phyloP scores from a whole-genome alignment of 2,888 invertebrate species.

The Mactromeris polynyma region DNA sequence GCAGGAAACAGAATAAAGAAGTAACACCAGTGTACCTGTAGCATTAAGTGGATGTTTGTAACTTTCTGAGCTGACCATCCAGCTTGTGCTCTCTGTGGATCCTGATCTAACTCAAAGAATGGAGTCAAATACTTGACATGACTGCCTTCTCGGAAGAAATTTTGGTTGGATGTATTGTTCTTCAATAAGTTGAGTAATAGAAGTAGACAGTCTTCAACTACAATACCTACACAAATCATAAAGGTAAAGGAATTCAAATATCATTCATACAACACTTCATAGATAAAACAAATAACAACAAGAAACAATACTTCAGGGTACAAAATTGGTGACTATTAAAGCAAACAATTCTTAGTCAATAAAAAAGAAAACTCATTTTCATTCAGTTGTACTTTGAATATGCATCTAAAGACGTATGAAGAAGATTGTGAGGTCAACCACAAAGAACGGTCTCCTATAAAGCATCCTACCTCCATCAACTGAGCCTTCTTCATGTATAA shows the following conservation, averaged over 20 bases:
- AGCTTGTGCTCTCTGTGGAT: constrained; percentile 76
- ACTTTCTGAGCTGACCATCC: constrained; percentile 98
- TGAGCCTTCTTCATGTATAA: constrained; percentile 96
- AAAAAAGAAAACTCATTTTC: too few relatives aligned
- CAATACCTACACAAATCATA: constrained; percentile 90
- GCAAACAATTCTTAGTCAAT: too few relatives aligned
- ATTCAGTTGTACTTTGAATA: too few relatives aligned
- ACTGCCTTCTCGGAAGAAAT: constrained; percentile 99
- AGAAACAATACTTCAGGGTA: too few relatives aligned
- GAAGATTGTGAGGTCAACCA: too few relatives aligned
- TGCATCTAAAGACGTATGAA: too few relatives aligned
- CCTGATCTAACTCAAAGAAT: constrained; percentile 90
- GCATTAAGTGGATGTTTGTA: constrained; percentile 96
- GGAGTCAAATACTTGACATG: constrained; percentile 96
- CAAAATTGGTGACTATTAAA: too few relatives aligned
- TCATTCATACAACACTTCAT: neutral
- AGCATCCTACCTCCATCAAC: constrained; percentile 93
- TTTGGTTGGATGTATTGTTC: constrained; percentile 98
- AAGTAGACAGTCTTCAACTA: constrained; percentile 98
- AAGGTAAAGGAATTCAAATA: neutral
- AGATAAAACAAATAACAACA: too few relatives aligned
- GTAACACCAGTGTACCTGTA: constrained; percentile 90
- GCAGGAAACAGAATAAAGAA: neutral
- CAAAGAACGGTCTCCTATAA: neutral
- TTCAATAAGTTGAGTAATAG: constrained; percentile 96